Evolutionary conservation across 2,888 invertebrate genomes (phyloP).

Genomic region (Brachyptera risi): DNA sequence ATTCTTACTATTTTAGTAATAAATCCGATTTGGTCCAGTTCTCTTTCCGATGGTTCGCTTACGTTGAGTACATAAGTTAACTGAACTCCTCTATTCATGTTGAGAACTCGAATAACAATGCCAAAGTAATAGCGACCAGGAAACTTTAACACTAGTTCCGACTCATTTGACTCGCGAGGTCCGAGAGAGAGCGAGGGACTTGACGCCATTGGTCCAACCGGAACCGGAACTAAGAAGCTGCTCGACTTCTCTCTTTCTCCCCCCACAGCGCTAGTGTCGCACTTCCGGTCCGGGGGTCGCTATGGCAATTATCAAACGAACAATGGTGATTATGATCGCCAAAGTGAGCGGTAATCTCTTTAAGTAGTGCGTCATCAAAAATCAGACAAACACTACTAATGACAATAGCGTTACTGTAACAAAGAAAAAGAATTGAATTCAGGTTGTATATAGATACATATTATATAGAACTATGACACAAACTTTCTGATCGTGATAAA

Average conservation of each 20-base stretch:
- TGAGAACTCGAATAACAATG: slow-evolving; percentile 2
- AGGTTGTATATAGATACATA: too few species aligned
- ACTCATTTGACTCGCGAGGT: slow-evolving; percentile 25
- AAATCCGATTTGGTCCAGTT: too few species aligned
- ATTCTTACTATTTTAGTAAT: too few species aligned
- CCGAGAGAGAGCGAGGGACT: not conserved
- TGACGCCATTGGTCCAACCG: slow-evolving; percentile 13
- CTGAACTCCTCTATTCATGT: not conserved
- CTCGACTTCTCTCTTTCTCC: slow-evolving; percentile 15
- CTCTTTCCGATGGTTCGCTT: too few species aligned
- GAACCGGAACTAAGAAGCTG: slow-evolving; percentile 29
- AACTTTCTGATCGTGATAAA: too few species aligned
- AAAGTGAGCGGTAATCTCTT: not conserved
- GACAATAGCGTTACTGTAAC: too few species aligned
- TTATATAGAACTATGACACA: too few species aligned
- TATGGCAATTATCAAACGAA: slow-evolving; percentile 16
- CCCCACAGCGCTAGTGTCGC: not conserved
- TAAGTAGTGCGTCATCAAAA: slow-evolving; percentile 14
- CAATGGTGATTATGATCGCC: slow-evolving; percentile 16
- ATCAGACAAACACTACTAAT: too few species aligned
- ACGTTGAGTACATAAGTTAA: not conserved
- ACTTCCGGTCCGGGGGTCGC: slow-evolving; percentile 8
- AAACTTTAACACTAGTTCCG: slow-evolving; percentile 30
- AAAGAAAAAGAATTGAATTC: too few species aligned
- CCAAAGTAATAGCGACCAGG: slow-evolving; percentile 12